Evolutionary conservation across 2,888 invertebrate species (phyloP).

Genomic region (Mellilla xanthometata): DNA sequence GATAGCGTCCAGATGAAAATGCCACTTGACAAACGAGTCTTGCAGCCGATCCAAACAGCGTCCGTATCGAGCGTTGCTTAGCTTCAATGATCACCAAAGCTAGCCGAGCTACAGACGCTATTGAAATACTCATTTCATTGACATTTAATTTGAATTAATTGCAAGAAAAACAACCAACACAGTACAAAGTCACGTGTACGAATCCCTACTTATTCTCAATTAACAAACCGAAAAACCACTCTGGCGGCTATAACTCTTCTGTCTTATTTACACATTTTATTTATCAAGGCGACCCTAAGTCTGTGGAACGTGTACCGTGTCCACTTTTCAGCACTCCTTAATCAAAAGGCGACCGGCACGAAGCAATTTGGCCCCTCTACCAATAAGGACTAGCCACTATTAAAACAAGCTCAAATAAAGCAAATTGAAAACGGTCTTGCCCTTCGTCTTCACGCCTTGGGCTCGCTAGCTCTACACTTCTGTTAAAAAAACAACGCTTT

Average conservation of each 20-base stretch:
- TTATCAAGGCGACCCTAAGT: slow-evolving; percentile 53
- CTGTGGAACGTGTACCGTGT: slow-evolving; percentile 38
- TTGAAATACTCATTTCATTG: too few species aligned
- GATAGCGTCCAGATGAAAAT: too few species aligned
- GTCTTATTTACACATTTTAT: slow-evolving; percentile 34
- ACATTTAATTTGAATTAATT: too few species aligned
- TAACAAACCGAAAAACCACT: not conserved
- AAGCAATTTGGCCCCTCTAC: slow-evolving; percentile 77
- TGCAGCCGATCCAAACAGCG: too few species aligned
- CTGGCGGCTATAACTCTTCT: slow-evolving; percentile 21
- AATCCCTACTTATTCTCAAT: not conserved
- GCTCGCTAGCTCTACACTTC: slow-evolving; percentile 40
- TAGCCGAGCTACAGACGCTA: too few species aligned
- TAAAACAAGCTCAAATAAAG: slow-evolving; percentile 82
- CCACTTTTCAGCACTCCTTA: slow-evolving; percentile 48
- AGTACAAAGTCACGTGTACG: not conserved
- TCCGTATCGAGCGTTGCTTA: too few species aligned
- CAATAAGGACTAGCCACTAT: slow-evolving; percentile 79
- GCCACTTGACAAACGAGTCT: too few species aligned
- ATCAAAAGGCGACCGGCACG: slow-evolving; percentile 78
- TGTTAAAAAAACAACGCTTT: slow-evolving; percentile 61
- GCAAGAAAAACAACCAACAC: too few species aligned
- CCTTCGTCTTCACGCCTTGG: slow-evolving; percentile 25
- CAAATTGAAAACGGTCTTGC: slow-evolving; percentile 77
- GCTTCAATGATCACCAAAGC: too few species aligned